Percentiles rank a stretch among this genome's conserved stretches.
Conservation (phyloP, 2,113 vertebrate genomes). For the Coptodon bakossiorum region DNA sequence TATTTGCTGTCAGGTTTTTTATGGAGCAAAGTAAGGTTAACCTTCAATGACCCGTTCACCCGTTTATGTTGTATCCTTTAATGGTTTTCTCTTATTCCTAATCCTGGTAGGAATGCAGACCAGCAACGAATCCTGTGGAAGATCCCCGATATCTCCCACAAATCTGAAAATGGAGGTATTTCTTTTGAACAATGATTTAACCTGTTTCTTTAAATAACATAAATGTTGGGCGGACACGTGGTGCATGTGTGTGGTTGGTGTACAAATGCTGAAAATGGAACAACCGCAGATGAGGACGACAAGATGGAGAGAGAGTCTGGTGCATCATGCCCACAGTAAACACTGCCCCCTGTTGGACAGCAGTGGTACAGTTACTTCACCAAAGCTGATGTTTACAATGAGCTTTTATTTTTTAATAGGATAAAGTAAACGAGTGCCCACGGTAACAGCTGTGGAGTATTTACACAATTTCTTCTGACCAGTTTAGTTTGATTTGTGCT, state of each 20-base stretch:
- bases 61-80: not conserved
- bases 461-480: not conserved
- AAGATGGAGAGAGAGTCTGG: not conserved
- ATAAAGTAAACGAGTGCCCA: not conserved
- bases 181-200: not conserved
- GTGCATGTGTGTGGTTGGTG: not conserved
- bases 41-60: not conserved
- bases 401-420: not conserved
- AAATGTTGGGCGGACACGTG: not conserved
- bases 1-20: not conserved
- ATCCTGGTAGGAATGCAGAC: conserved; percentile 83
- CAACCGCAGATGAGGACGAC: not conserved
- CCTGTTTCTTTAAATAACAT: not conserved
- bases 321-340: not conserved
- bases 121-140: conserved; percentile 97
- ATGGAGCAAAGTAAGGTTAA: not conserved
- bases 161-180: conserved; percentile 97
- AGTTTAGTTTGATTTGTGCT: not conserved
- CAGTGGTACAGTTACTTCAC: not conserved
- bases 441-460: not conserved
- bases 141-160: conserved; percentile 97
- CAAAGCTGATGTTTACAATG: not conserved
- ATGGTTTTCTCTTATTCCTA: not conserved
- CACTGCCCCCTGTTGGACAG: not conserved
- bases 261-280: not conserved